Evolutionary conservation across 2,797 vertebrate genomes (phyloP), one percentile per base, ranked within the genome.

Genomic region (Melanotaenia nigrans): DNA sequence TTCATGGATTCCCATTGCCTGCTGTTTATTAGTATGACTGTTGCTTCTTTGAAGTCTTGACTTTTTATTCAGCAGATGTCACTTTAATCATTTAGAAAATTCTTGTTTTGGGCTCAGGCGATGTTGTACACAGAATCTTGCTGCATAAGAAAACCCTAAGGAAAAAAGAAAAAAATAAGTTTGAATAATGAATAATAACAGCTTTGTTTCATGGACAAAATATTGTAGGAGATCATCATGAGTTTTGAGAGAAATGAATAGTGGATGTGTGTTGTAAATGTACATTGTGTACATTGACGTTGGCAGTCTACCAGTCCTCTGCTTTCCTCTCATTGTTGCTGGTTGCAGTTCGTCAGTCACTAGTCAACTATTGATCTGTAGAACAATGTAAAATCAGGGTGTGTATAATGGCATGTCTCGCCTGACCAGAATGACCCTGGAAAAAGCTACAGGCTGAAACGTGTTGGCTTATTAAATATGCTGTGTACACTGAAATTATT

Each of bases 331-430:
- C 53, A 54, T 54, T 54, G 53, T 54, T 25, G n/a, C 24, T 1
- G 22, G n/a, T 24, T 22, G 49, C 24, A 25, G 22, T 53, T 53
- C 12, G 49, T 53, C 53, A 25, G 25, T 54, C 53, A 14, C 53
- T 54, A 13, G 53, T 25, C 25, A 55, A 51, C 16, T 65, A 65
- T 65, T 38, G 63, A 65, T 65, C 32, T 38, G 18, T 55, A 16
- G 35, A 55, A 38, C 18, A 40, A 28, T 65, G 24, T 18, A 65
- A 65, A 55, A 40, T 20, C 33, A 65, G 63, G 51, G 30, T 25
- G 32, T 54, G 49, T 53, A 54, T 35, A 65, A 54, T 36, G 49
- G 63, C 49, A 54, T 11, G n/a, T 38, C 49, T 65, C 32, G 25
- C 53, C 53, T 13, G 53, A 54, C 53, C 53, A 18, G 24, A 51